These are phyloP conservation scores for Drosophila diplacantha DNA, from an alignment of 2,888 invertebrate species.

Conservation along the genomic window DNA sequence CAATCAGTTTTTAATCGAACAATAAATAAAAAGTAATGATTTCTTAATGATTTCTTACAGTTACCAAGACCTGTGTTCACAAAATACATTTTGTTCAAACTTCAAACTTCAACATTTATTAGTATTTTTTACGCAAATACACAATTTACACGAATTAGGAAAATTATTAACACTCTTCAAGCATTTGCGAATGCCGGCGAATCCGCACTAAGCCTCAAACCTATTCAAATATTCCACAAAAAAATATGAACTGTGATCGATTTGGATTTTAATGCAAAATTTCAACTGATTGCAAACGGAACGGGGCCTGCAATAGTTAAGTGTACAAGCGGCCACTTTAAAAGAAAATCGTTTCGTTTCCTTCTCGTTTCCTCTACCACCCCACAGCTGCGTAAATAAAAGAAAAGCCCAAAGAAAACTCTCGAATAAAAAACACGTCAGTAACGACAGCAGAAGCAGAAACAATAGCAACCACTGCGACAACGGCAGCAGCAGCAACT, in stretches of 20 bases:
- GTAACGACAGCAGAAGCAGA: conserved; percentile 7
- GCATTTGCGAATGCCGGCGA: conserved; percentile 10
- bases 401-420: conserved; percentile 29
- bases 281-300: conserved; percentile 25
- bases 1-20: no score
- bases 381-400: conserved; percentile 35
- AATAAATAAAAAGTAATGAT: no score
- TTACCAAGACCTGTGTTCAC: neutral
- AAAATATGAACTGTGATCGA: conserved; percentile 10
- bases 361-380: conserved; percentile 49
- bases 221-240: neutral
- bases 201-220: neutral
- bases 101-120: conserved; percentile 7
- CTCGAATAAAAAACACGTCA: conserved; percentile 18
- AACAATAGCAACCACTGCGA: conserved; percentile 6
- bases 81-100: conserved; percentile 4
- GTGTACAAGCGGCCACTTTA: conserved; percentile 29
- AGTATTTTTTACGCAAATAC: conserved; percentile 9
- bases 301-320: conserved; percentile 25
- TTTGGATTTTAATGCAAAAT: conserved; percentile 5
- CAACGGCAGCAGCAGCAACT: conserved; percentile 12
- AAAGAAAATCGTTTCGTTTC: conserved; percentile 30
- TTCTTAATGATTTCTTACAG: neutral
- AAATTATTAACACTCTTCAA: conserved; percentile 9
- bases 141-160: conserved; percentile 7